Evolutionary conservation across 2,797 vertebrate genomes (phyloP).

Genomic region (Lagorchestes hirsutus): DNA sequence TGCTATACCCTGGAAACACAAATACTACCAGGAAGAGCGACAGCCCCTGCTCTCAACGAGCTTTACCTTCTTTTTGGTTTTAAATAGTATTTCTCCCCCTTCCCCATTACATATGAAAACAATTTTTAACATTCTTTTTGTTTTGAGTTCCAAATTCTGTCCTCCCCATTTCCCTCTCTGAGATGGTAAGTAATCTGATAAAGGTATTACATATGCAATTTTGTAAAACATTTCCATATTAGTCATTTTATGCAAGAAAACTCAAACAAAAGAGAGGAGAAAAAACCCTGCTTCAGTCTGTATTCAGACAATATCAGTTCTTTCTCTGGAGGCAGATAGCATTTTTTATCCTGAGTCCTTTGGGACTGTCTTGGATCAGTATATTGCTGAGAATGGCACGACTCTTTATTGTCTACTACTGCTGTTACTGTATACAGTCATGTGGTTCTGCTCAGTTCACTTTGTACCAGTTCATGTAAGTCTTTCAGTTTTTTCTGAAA

Average conservation of each 20-base stretch:
- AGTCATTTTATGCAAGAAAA: background rate
- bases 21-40: background rate
- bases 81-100: background rate
- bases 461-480: background rate
- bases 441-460: background rate
- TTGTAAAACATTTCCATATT: background rate
- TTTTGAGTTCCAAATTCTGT: background rate
- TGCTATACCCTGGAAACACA: background rate
- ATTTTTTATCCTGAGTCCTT: background rate
- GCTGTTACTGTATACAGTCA: background rate
- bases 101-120: background rate
- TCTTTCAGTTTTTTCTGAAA: background rate
- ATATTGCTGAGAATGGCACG: background rate
- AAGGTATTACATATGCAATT: background rate
- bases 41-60: background rate
- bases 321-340: background rate
- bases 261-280: background rate
- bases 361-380: background rate
- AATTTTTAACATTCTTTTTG: background rate
- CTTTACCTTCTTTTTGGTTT: background rate
- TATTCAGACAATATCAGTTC: background rate
- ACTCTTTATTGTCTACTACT: background rate
- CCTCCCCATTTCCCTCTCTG: background rate
- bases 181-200: background rate
- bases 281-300: background rate